A percentile compares a stretch with the other conserved stretches of the same genome.
Conservation (phyloP, 2,888 invertebrate species). For the Trimorus sp. region DNA sequence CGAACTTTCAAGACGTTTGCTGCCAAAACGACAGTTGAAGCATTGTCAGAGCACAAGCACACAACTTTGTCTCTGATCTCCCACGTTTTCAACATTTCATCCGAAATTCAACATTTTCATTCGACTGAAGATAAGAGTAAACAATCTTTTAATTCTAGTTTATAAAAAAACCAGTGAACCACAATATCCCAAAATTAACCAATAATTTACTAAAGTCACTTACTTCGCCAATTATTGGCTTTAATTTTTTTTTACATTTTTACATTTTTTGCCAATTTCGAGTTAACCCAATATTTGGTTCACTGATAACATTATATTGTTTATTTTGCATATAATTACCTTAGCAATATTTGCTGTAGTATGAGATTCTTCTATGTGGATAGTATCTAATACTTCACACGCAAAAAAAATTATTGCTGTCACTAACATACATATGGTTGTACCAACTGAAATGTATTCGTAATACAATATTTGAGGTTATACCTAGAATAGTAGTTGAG, state of each 20-base stretch:
- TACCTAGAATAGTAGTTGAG: too few species aligned
- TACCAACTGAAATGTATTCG: too few species aligned
- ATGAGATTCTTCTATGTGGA: neutral
- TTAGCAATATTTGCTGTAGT: neutral
- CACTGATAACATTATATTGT: neutral
- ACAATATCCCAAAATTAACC: neutral
- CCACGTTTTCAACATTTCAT: conserved; percentile 1
- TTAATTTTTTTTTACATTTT: neutral
- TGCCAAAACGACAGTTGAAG: conserved; percentile 6
- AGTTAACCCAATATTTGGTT: too few species aligned
- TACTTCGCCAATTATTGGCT: too few species aligned
- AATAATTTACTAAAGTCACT: neutral
- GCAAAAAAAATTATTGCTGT: too few species aligned
- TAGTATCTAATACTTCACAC: neutral
- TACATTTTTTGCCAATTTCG: neutral
- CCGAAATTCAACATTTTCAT: too few species aligned
- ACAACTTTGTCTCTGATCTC: neutral
- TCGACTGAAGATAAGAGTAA: neutral
- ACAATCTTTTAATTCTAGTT: neutral
- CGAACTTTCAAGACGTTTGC: conserved; percentile 7
- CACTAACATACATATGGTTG: too few species aligned
- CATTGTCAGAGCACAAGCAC: conserved; percentile 13
- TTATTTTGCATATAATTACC: neutral
- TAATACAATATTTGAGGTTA: too few species aligned
- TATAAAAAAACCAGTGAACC: neutral